Evolutionary conservation across 2,888 invertebrate species (phyloP).

Genomic region (Eucera pruinosa): DNA sequence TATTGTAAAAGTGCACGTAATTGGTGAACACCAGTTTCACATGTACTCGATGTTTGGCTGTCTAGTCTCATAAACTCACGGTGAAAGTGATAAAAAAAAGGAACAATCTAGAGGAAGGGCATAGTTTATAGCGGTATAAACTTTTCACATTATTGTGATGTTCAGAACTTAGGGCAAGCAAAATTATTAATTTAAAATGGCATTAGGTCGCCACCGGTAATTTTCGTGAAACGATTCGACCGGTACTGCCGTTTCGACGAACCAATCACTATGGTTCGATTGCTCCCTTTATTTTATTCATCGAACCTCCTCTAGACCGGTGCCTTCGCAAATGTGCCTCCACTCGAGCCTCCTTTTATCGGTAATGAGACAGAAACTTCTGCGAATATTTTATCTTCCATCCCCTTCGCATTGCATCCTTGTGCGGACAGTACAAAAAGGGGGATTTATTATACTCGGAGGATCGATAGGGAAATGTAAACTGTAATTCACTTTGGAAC

Average conservation of each 20-base stretch:
- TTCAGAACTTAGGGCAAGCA: not conserved
- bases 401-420: constrained; percentile 13
- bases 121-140: constrained; percentile 46
- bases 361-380: constrained; percentile 61
- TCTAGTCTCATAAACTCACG: constrained; percentile 23
- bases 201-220: constrained; percentile 35
- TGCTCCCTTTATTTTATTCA: constrained; percentile 36
- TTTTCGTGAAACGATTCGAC: constrained; percentile 30
- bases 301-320: not conserved
- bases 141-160: constrained; percentile 41
- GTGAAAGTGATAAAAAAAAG: constrained; percentile 14
- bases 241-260: constrained; percentile 8
- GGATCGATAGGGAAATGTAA: constrained; percentile 41
- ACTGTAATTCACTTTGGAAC: constrained; percentile 34
- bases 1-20: constrained; percentile 32
- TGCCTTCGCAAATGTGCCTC: constrained; percentile 12
- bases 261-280: constrained; percentile 43
- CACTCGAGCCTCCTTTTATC: constrained; percentile 39
- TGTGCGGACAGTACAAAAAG: constrained; percentile 11
- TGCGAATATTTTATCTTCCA: constrained; percentile 34
- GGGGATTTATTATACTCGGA: constrained; percentile 36
- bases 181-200: constrained; percentile 58
- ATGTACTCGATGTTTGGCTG: constrained; percentile 2
- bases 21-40: not conserved
- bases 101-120: not conserved